Conservation (phyloP, 1,140 invertebrate genomes). For the Drosophila parvula region DNA sequence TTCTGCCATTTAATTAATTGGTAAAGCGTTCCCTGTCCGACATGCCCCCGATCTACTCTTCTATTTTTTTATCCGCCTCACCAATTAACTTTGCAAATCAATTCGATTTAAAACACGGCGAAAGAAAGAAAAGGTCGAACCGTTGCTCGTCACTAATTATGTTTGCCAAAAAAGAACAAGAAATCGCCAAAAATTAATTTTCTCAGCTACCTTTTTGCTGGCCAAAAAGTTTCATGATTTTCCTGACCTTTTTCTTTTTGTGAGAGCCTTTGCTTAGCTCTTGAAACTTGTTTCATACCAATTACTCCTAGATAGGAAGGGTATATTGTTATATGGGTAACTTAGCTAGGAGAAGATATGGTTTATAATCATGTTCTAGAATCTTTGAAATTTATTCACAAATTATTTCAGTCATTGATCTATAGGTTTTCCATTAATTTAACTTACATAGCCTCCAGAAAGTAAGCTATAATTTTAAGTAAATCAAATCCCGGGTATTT, state of each 20-base stretch:
- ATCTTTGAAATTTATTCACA: not conserved
- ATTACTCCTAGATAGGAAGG: not conserved
- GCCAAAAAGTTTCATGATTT: constrained; percentile 23
- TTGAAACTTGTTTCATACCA: constrained; percentile 32
- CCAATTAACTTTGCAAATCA: constrained; percentile 57
- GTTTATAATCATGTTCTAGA: not conserved
- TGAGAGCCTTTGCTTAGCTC: constrained; percentile 8
- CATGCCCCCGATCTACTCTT: not conserved
- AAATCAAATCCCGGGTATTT: not conserved
- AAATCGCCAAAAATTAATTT: constrained; percentile 42
- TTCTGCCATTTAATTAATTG: constrained; percentile 66
- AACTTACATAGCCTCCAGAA: no score
- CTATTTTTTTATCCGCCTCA: constrained; percentile 8
- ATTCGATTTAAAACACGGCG: constrained; percentile 52
- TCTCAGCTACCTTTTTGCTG: constrained; percentile 17
- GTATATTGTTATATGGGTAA: not conserved
- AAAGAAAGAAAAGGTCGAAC: constrained; percentile 9
- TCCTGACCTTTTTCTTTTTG: constrained; percentile 22
- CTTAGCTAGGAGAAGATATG: not conserved
- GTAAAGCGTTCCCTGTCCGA: constrained; percentile 39
- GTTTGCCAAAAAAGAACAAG: not conserved
- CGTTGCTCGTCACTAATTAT: constrained; percentile 39
- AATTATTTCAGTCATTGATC: not conserved
- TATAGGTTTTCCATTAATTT: not conserved
- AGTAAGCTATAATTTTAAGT: not conserved